A percentile compares a stretch with the other conserved stretches of the same genome.
phyloP scores from a whole-genome alignment of 2,888 invertebrate species.

The Agonopterix arenella region DNA sequence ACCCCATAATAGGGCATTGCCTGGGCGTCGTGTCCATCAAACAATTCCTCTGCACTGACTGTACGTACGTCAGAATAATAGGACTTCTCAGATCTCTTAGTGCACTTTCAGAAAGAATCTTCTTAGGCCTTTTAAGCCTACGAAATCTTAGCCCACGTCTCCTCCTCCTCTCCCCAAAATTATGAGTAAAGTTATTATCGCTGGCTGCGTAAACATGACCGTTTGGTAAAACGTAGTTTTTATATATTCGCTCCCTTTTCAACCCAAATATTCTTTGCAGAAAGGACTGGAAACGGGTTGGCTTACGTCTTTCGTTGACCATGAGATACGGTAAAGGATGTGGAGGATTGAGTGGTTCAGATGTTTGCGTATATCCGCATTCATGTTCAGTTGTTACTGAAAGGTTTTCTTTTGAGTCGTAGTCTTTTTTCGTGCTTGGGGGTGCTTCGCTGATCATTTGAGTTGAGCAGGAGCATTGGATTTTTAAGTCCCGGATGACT shows the following conservation, averaged over 20 bases:
- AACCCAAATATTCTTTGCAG: constrained; percentile 53
- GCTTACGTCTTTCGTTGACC: constrained; percentile 31
- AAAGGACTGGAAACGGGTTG: constrained; percentile 52
- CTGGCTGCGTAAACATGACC: constrained; percentile 43
- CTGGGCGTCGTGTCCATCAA: constrained; percentile 53
- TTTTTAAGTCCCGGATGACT: constrained; percentile 38
- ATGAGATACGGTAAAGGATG: constrained; percentile 27
- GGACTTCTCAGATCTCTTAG: constrained; percentile 38
- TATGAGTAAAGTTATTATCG: constrained; percentile 43
- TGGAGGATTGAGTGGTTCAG: constrained; percentile 10
- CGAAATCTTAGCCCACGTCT: constrained; percentile 30
- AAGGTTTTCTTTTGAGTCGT: constrained; percentile 23
- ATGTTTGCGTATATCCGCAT: constrained; percentile 27
- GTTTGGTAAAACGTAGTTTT: constrained; percentile 22
- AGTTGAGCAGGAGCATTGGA: constrained; percentile 29
- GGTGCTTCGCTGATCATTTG: constrained; percentile 24
- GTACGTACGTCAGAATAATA: constrained; percentile 46
- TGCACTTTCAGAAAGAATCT: constrained; percentile 43
- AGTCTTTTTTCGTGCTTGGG: constrained; percentile 10
- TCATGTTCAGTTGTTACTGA: constrained; percentile 17
- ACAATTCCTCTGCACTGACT: constrained; percentile 49
- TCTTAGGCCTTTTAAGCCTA: constrained; percentile 41
- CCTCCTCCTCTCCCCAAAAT: constrained; percentile 31
- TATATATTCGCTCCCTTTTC: constrained; percentile 27
- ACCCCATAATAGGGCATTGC: constrained; percentile 56